A percentile compares a stretch with the other conserved stretches of the same genome.
These are phyloP conservation scores for Arvicanthis niloticus DNA, from an alignment of 2,113 vertebrate genomes.

Conservation along the genomic window DNA sequence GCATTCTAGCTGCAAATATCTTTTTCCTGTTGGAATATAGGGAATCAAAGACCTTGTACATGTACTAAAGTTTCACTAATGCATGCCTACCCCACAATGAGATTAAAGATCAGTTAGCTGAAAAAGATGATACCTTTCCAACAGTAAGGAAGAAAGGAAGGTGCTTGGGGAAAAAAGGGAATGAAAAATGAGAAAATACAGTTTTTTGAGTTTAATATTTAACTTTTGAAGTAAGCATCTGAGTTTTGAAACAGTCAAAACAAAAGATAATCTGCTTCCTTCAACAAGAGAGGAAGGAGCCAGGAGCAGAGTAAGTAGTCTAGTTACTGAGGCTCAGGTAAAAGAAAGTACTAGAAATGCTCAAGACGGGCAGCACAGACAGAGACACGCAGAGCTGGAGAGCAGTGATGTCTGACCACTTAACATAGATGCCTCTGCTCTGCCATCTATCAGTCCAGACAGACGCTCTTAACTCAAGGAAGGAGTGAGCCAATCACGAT, in stretches of 20 bases:
- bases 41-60: background rate
- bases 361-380: background rate
- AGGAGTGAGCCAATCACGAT: constrained; percentile 19
- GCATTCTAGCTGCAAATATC: constrained; percentile 36
- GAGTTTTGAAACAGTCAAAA: constrained; percentile 15
- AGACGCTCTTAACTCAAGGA: constrained; percentile 27
- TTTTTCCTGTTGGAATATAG: constrained; percentile 33
- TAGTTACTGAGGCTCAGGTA: background rate
- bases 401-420: background rate
- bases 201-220: background rate
- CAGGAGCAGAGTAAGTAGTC: background rate
- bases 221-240: constrained; percentile 5
- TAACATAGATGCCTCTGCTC: background rate
- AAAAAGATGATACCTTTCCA: constrained; percentile 10
- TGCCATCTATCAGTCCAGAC: background rate
- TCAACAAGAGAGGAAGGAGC: background rate
- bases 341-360: constrained; percentile 30
- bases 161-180: background rate
- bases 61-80: background rate
- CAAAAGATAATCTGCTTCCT: background rate
- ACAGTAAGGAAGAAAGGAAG: background rate
- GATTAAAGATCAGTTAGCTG: constrained; percentile 4
- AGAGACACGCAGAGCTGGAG: background rate
- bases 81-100: background rate
- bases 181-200: constrained; percentile 42